A percentile compares a stretch with the other conserved stretches of the same genome.
Evolutionary conservation across 2,797 vertebrate species (phyloP).

Genomic region (Kryptopterus vitreolus): DNA sequence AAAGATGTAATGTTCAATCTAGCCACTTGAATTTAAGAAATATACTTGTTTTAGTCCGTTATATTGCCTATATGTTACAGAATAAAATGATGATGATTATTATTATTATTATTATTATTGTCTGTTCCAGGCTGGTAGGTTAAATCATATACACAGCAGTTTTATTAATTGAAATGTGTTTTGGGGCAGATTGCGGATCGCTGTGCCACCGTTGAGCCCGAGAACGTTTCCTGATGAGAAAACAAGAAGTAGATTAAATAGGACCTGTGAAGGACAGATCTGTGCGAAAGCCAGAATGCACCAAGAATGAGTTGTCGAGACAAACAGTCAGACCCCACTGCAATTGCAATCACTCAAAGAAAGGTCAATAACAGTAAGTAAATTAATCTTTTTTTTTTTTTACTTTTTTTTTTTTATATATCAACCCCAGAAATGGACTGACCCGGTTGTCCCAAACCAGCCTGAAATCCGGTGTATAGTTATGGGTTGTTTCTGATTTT

Average conservation of each 20-base stretch:
- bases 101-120: too few species aligned
- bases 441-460: not conserved
- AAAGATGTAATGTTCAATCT: too few species aligned
- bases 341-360: not conserved
- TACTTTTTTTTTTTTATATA: not conserved
- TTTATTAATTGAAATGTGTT: not conserved
- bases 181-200: not conserved
- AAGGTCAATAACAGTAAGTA: not conserved
- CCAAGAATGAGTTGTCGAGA: not conserved
- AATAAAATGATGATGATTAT: not conserved
- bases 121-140: not conserved
- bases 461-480: not conserved
- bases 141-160: not conserved
- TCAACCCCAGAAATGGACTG: not conserved
- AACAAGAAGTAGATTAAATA: not conserved
- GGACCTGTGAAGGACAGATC: not conserved
- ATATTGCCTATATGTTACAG: not conserved
- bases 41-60: not conserved
- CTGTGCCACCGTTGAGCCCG: not conserved
- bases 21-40: too few species aligned
- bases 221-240: not conserved
- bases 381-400: not conserved
- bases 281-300: not conserved
- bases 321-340: too few species aligned
- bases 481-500: too few species aligned